Evolutionary conservation across 2,888 invertebrate species (phyloP).

Genomic region (Nowickia ferox): DNA sequence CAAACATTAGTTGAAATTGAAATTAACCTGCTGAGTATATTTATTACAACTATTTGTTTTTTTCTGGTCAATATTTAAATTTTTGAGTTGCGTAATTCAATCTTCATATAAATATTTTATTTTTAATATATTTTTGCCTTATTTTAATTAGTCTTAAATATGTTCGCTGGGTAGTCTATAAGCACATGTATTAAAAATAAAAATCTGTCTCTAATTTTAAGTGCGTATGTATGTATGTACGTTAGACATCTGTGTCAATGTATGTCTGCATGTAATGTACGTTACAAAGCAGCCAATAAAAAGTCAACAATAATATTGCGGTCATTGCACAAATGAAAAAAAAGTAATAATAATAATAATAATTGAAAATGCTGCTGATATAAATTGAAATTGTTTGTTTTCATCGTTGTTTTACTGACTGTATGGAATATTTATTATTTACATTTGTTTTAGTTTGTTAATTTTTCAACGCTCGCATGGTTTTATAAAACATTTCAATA

Average conservation of each 20-base stretch:
- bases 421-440: slow-evolving; percentile 47
- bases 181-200: not conserved
- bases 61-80: too few species aligned
- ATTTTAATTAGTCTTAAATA: too few species aligned
- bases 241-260: not conserved
- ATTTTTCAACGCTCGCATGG: slow-evolving; percentile 44
- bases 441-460: slow-evolving; percentile 41
- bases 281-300: slow-evolving; percentile 28
- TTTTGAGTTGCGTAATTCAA: too few species aligned
- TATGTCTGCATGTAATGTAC: not conserved
- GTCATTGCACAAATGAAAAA: slow-evolving; percentile 71
- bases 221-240: slow-evolving; percentile 32
- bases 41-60: too few species aligned
- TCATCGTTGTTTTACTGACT: slow-evolving; percentile 20
- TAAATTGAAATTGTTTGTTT: slow-evolving; percentile 61
- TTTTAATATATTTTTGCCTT: too few species aligned
- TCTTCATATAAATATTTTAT: too few species aligned
- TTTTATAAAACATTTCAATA: slow-evolving; percentile 50
- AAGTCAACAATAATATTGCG: slow-evolving; percentile 72
- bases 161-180: not conserved
- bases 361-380: slow-evolving; percentile 49
- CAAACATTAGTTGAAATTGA: too few species aligned
- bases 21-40: too few species aligned
- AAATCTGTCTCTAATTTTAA: slow-evolving; percentile 15
- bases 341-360: not conserved